phyloP scores from a whole-genome alignment of 2,888 invertebrate genomes.

The Epinotia demarniana region DNA sequence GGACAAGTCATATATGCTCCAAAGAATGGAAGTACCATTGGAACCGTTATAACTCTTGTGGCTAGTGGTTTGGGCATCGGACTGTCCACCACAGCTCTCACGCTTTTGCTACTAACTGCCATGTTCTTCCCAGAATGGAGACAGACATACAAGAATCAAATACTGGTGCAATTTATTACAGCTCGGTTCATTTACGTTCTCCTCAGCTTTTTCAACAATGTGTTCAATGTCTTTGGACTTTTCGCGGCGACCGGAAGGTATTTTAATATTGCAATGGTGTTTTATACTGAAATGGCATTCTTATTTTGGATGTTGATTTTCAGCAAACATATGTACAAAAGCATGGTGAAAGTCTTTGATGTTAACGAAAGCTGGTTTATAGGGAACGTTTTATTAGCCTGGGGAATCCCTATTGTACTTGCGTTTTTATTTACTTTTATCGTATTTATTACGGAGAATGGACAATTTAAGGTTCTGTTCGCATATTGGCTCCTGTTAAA shows the following conservation, averaged over 20 bases:
- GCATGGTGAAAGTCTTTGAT: constrained; percentile 68
- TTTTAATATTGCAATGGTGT: constrained; percentile 51
- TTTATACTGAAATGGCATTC: constrained; percentile 67
- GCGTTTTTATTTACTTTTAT: constrained; percentile 50
- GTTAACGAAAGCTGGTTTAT: constrained; percentile 54
- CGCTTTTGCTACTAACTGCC: constrained; percentile 66
- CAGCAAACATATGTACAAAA: constrained; percentile 69
- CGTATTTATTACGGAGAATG: constrained; percentile 47
- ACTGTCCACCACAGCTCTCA: constrained; percentile 61
- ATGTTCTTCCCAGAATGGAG: constrained; percentile 72
- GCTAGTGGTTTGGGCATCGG: constrained; percentile 64
- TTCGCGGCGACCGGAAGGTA: constrained; percentile 45
- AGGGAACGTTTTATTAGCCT: constrained; percentile 62
- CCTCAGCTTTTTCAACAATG: constrained; percentile 62
- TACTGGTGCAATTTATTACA: constrained; percentile 72
- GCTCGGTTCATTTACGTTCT: constrained; percentile 67
- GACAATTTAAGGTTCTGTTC: constrained; percentile 50
- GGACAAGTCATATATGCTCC: constrained; percentile 51
- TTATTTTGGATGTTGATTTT: constrained; percentile 75
- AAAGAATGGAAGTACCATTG: constrained; percentile 50
- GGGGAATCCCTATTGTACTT: constrained; percentile 61
- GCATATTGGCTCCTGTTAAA: constrained; percentile 63
- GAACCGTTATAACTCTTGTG: constrained; percentile 54
- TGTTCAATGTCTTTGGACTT: constrained; percentile 52
- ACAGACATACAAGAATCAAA: constrained; percentile 69